A percentile compares a stretch with the other conserved stretches of the same genome.
Evolutionary conservation across 2,888 invertebrate genomes (phyloP).

Genomic region (Leptopterna dolabrata): DNA sequence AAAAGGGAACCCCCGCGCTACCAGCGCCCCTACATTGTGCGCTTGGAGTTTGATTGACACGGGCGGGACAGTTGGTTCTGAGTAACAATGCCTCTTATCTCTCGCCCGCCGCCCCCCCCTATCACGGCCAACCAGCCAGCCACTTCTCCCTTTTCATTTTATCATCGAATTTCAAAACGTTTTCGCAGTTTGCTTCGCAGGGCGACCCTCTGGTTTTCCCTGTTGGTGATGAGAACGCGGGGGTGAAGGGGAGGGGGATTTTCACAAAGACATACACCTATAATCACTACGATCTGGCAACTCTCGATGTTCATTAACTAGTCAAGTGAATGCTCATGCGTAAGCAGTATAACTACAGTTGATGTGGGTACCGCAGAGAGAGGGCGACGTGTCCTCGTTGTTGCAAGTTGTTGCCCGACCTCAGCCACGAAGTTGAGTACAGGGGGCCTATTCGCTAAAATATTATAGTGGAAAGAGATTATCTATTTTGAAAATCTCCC

Average conservation of each 20-base stretch:
- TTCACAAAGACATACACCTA: neutral
- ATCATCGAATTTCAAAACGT: conserved; percentile 38
- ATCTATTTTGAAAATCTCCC: too few relatives aligned
- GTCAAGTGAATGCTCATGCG: too few relatives aligned
- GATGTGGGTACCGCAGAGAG: too few relatives aligned
- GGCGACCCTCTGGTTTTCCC: neutral
- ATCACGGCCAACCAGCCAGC: conserved; percentile 29
- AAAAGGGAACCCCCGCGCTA: neutral
- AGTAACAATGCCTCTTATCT: conserved; percentile 41
- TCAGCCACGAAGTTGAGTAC: too few relatives aligned
- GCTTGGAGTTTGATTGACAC: conserved; percentile 21
- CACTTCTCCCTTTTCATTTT: conserved; percentile 42
- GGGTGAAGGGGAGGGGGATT: neutral
- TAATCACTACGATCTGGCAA: neutral
- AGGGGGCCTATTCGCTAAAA: too few relatives aligned
- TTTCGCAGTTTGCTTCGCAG: neutral
- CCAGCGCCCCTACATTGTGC: conserved; percentile 4
- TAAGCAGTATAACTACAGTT: too few relatives aligned
- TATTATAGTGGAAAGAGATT: too few relatives aligned
- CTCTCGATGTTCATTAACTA: neutral
- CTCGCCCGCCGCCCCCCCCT: neutral
- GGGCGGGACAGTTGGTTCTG: conserved; percentile 38
- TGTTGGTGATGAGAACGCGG: neutral
- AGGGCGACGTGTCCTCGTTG: too few relatives aligned
- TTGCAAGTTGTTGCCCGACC: too few relatives aligned